Conservation (phyloP, 2,797 vertebrate genomes). For the Kryptopterus vitreolus region DNA sequence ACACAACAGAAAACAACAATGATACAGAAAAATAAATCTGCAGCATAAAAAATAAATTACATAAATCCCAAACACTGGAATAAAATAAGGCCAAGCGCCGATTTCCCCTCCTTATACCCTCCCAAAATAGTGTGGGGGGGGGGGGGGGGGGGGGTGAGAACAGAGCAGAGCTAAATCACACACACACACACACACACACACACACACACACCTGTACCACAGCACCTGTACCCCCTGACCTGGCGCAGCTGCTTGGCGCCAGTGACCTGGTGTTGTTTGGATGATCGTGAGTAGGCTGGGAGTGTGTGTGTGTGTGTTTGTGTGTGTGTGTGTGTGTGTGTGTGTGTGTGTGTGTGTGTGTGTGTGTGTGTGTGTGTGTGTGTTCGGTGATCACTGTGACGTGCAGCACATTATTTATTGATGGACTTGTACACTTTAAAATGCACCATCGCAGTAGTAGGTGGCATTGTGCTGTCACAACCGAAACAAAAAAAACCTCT, state of each 20-base stretch:
- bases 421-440: conserved; percentile 55
- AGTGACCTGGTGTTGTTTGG: conserved; percentile 8
- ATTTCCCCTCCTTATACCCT: background rate
- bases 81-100: conserved; percentile 3
- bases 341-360: background rate
- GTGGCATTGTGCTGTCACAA: conserved; percentile 58
- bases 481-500: conserved; percentile 41
- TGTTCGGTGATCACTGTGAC: conserved; percentile 43
- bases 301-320: no score
- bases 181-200: conserved; percentile 14
- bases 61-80: background rate
- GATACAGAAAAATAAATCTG: conserved; percentile 19
- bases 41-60: background rate
- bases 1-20: background rate
- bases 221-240: conserved; percentile 18
- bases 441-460: conserved; percentile 61
- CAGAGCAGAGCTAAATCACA: background rate
- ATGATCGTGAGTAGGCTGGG: background rate
- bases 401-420: conserved; percentile 56
- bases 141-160: conserved; percentile 13
- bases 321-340: no score
- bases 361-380: no score
- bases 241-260: conserved; percentile 2
- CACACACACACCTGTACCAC: conserved; percentile 15
- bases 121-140: background rate